Evolutionary conservation across 2,797 vertebrate species (phyloP).

Genomic region (Limnodromus scolopaceus): DNA sequence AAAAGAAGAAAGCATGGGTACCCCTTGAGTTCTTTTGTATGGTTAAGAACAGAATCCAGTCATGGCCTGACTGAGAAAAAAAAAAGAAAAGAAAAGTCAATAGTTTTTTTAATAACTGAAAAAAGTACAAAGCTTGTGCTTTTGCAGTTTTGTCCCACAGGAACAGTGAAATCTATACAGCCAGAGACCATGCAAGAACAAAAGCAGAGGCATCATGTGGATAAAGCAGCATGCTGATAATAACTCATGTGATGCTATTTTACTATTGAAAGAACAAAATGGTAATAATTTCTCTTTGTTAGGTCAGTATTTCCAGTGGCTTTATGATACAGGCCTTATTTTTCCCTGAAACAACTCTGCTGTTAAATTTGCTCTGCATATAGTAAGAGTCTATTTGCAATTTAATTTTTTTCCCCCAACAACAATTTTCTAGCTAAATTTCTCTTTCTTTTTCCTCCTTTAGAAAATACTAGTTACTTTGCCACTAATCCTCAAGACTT

Average conservation of each 20-base stretch:
- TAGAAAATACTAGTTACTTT: background rate
- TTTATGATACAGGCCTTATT: background rate
- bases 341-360: background rate
- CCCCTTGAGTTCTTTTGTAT: background rate
- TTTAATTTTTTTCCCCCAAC: background rate
- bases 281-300: conserved; percentile 15
- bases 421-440: background rate
- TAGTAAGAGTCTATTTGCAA: background rate
- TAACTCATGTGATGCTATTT: conserved; percentile 35
- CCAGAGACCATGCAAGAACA: conserved; percentile 29
- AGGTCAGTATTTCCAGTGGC: background rate
- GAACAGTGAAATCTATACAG: conserved; percentile 14
- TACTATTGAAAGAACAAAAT: conserved; percentile 42
- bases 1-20: conserved; percentile 28
- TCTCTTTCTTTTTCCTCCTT: background rate
- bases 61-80: background rate
- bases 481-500: background rate
- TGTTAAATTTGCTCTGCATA: background rate
- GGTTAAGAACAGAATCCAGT: background rate
- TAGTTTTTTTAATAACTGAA: conserved; percentile 37
- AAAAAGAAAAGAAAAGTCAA: background rate
- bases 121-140: background rate
- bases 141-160: background rate
- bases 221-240: conserved; percentile 48
- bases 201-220: conserved; percentile 2